Evolutionary conservation across 1,140 invertebrate genomes (phyloP).

Genomic region (Heliconius hermathena): DNA sequence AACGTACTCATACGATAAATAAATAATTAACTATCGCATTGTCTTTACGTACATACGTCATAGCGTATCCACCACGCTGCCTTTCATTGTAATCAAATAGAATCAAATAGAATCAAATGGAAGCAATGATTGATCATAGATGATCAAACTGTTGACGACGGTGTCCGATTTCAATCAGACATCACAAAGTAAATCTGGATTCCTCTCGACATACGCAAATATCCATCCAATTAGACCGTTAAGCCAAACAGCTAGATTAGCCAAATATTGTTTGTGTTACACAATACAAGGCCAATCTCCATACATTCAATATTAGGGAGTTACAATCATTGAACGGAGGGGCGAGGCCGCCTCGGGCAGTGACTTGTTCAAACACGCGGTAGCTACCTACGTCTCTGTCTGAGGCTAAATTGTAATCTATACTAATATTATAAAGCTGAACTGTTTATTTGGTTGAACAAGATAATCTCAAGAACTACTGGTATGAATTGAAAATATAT

Average conservation of each 20-base stretch:
- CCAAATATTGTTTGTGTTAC: slow-evolving; percentile 69
- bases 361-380: slow-evolving; percentile 50
- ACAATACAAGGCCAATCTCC: slow-evolving; percentile 69
- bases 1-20: neutral
- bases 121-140: slow-evolving; percentile 28
- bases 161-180: slow-evolving; percentile 34
- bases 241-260: slow-evolving; percentile 69
- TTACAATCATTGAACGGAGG: slow-evolving; percentile 57
- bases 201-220: slow-evolving; percentile 54
- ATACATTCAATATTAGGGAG: slow-evolving; percentile 69
- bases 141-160: slow-evolving; percentile 4
- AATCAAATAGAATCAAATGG: slow-evolving; percentile 24
- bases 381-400: slow-evolving; percentile 32
- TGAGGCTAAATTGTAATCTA: slow-evolving; percentile 32
- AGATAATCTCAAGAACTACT: too few relatives aligned
- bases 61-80: neutral
- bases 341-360: slow-evolving; percentile 50
- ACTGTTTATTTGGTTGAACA: too few relatives aligned
- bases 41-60: neutral
- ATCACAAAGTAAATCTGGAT: slow-evolving; percentile 34
- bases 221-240: slow-evolving; percentile 69
- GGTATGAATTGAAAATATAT: neutral
- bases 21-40: neutral
- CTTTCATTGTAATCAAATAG: neutral
- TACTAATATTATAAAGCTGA: too few relatives aligned